Percentiles rank a stretch among this genome's conserved stretches.
These are phyloP conservation scores for Drosophila varians DNA, from an alignment of 1,140 invertebrate species.

Conservation along the genomic window DNA sequence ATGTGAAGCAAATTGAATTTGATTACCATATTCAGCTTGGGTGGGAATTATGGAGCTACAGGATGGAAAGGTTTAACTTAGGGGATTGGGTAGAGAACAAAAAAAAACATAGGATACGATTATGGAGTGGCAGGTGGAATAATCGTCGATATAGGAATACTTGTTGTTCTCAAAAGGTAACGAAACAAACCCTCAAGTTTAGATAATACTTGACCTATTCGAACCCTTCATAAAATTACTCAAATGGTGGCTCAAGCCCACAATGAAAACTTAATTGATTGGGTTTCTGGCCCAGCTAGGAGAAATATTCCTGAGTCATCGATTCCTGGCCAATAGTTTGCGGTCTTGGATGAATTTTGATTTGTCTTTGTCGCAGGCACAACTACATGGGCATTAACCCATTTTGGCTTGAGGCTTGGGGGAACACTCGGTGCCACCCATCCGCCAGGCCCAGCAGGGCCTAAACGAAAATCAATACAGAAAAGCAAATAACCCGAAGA, in stretches of 20 bases:
- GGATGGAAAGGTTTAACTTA: not conserved
- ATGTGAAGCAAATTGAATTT: conserved; percentile 72
- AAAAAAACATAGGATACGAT: conserved; percentile 27
- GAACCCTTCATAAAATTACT: not conserved
- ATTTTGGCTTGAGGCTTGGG: conserved; percentile 13
- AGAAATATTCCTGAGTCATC: conserved; percentile 32
- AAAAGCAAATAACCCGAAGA: conserved; percentile 41
- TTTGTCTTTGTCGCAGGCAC: conserved; percentile 35
- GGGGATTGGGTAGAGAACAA: not conserved
- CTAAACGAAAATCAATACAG: conserved; percentile 70
- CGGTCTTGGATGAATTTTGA: conserved; percentile 37
- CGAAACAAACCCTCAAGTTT: not conserved
- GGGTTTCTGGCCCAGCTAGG: conserved; percentile 9
- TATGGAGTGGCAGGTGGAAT: conserved; percentile 44
- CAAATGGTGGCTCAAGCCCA: not conserved
- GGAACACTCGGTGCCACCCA: not conserved
- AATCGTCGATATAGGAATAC: conserved; percentile 10
- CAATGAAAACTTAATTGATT: conserved; percentile 35
- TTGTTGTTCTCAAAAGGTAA: conserved; percentile 6
- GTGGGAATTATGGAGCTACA: not conserved
- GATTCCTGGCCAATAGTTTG: conserved; percentile 32
- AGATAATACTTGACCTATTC: not conserved
- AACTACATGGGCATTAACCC: conserved; percentile 43
- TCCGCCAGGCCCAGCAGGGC: conserved; percentile 4
- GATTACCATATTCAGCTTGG: conserved; percentile 54